Evolutionary conservation across 2,113 vertebrate species (phyloP).

Genomic region (Antigone vipio): DNA sequence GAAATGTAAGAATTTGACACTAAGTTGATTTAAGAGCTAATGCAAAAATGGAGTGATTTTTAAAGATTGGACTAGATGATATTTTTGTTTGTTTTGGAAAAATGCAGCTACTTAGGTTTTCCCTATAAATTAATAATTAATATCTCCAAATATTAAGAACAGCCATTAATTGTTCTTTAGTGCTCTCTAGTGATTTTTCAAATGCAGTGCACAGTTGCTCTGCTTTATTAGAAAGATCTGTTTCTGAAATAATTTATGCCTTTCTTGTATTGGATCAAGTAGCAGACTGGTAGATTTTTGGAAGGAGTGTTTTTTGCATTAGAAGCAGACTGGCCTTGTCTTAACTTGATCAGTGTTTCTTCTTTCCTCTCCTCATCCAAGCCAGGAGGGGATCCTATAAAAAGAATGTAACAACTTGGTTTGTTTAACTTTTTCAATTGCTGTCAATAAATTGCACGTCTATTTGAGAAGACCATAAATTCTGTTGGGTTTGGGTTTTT

Average conservation of each 20-base stretch:
- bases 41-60: neutral
- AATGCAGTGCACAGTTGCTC: neutral
- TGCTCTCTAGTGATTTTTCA: slow-evolving; percentile 60
- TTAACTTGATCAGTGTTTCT: neutral
- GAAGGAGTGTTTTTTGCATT: neutral
- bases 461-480: neutral
- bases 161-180: slow-evolving; percentile 43
- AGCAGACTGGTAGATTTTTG: neutral
- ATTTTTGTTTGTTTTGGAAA: neutral
- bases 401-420: neutral
- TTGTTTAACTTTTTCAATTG: neutral
- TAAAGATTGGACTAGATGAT: neutral
- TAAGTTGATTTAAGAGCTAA: neutral
- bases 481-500: neutral
- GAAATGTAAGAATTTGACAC: neutral
- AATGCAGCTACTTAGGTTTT: neutral
- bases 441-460: neutral
- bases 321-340: neutral
- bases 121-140: neutral
- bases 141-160: neutral
- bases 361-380: neutral
- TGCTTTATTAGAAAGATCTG: neutral
- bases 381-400: neutral
- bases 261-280: neutral
- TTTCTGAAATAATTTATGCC: neutral